These are phyloP conservation scores for Ophioninae sp. DNA, from an alignment of 2,888 invertebrate genomes.

Conservation along the genomic window DNA sequence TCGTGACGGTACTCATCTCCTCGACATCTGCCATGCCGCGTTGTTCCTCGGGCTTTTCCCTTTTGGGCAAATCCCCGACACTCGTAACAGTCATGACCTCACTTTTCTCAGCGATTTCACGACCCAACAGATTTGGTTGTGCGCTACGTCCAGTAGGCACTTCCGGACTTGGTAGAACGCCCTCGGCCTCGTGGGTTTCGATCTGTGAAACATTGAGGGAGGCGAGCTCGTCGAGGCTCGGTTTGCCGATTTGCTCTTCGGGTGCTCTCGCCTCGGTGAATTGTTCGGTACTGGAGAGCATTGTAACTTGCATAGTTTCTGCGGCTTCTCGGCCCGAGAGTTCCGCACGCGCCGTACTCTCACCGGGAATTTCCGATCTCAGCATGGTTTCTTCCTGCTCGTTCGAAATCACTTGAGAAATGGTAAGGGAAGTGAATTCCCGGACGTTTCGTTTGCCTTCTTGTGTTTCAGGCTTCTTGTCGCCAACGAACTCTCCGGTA, in stretches of 20 bases:
- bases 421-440: constrained; percentile 61
- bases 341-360: constrained; percentile 77
- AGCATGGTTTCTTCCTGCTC: constrained; percentile 66
- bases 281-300: constrained; percentile 66
- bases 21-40: constrained; percentile 71
- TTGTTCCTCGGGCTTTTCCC: constrained; percentile 67
- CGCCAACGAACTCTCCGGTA: constrained; percentile 69
- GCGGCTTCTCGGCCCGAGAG: constrained; percentile 75
- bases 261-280: constrained; percentile 65
- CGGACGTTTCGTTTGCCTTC: constrained; percentile 69
- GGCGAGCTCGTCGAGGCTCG: constrained; percentile 71
- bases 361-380: constrained; percentile 69
- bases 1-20: constrained; percentile 69
- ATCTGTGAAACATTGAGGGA: constrained; percentile 73
- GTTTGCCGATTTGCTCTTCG: constrained; percentile 69
- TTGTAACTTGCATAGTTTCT: constrained; percentile 67
- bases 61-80: constrained; percentile 65
- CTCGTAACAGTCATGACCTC: constrained; percentile 71
- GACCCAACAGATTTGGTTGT: constrained; percentile 74
- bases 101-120: constrained; percentile 77
- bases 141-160: constrained; percentile 78
- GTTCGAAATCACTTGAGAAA: constrained; percentile 65
- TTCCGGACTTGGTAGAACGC: constrained; percentile 65
- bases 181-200: constrained; percentile 72
- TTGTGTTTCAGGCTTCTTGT: constrained; percentile 66